Evolutionary conservation across 2,888 invertebrate genomes (phyloP).

Genomic region (Ernsta delagoae): DNA sequence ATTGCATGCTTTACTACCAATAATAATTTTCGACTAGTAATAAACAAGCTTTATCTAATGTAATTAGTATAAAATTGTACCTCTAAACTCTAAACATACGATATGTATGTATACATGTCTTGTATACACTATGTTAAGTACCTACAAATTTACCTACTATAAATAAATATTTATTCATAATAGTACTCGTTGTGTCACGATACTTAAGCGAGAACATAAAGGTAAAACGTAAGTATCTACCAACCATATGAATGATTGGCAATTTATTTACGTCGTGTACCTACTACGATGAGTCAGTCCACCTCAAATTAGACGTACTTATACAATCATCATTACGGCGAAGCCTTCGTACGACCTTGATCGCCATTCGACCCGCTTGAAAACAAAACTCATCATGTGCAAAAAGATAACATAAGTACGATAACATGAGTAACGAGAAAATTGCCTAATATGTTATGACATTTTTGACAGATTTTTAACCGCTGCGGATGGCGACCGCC

Average conservation of each 20-base stretch:
- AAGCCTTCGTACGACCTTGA: neutral
- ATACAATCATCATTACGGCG: conserved; percentile 2
- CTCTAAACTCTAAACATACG: no score
- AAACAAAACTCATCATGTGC: neutral
- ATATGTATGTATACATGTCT: no score
- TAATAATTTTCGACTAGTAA: neutral
- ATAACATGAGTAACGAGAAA: no score
- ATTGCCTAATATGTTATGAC: no score
- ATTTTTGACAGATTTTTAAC: no score
- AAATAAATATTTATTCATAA: no score
- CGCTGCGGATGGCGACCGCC: no score
- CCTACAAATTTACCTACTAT: no score
- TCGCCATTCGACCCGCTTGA: conserved; percentile 4
- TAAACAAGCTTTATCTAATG: neutral
- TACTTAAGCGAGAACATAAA: neutral
- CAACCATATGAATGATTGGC: neutral
- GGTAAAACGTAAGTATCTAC: neutral
- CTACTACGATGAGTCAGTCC: neutral
- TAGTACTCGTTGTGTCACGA: no score
- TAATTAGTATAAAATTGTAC: neutral
- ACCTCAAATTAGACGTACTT: neutral
- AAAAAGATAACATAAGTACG: no score
- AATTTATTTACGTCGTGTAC: neutral
- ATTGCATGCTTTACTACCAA: no score
- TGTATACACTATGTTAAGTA: no score